Base-by-base conservation (phyloP, 1,140 invertebrate species). In the Amyelois transitella region DNA sequence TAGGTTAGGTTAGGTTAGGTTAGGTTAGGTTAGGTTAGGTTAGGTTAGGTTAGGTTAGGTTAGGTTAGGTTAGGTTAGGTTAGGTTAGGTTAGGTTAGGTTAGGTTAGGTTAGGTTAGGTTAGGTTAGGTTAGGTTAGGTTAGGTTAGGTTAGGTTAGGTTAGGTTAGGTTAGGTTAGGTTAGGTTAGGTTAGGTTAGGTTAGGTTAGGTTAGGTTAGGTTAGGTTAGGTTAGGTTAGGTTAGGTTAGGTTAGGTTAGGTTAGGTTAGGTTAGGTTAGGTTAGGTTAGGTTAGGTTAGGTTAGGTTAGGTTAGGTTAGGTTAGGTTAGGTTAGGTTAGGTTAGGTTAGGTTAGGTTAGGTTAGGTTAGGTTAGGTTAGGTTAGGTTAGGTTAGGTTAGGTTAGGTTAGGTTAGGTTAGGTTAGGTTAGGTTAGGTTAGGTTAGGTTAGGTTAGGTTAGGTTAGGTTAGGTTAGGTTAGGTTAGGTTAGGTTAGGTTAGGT, bases 311-410 rank as follows among this genome's bases (percentile, higher is more conserved):
- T 64, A 64, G 62, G 54, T 62, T 58, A 57, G 51, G 54, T 54
- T 60, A 55, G 58, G 62, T 60, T 64, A 58, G 58, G 55, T 60
- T 57, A 57, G 58, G 55, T 60, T 58, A 60, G 62, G 58, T 60
- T 57, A 58, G 58, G 58, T 64, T 60, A 60, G 58, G 62, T 60
- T 58, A 60, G 58, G 53, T 60, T 58, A 58, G 58, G 58, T 60
- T 60, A 60, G 62, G 58, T 58, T 58, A 56, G 57, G 52, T 55
- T 59, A 58, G 53, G 52, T 64, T 59, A 56, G 56, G 62, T 59
- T 59, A 55, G 62, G 62, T 59, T 60, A 64, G 62, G 62, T 60
- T 60, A 64, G 62, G 58, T 60, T 60, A 64, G 62, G 62, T 60
- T 56, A 53, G 53, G 58, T 53, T 57, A 56, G 56, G 61, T 59